Evolutionary conservation across 2,797 vertebrate species (phyloP), one percentile per base, ranked within the genome.

Genomic region (Botia almorhae): DNA sequence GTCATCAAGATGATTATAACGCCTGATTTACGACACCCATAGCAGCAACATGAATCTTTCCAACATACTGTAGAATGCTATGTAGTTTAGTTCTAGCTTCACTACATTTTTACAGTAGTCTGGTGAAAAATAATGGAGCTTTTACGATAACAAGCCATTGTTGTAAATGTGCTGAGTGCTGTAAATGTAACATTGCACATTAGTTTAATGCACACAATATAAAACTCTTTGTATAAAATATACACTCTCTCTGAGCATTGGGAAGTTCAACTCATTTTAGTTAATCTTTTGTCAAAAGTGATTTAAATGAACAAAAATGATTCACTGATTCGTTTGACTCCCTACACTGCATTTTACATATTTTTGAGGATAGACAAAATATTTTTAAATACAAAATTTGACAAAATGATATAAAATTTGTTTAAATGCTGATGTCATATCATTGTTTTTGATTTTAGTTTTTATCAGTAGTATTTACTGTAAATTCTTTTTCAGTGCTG

Each of bases 1-100:
- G 68, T 68, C 70, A 68, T 55, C 26, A 1, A 7, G 11, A 36
- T 83, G 36, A 71, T 81, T 68, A 50, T 56, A 69, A 60, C 53
- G 65, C 23, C 64, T 72, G 33, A 60, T 69, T 71, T 74, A 70
- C 16, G 17, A 60, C 58, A 65, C 67, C 51, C 58, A 58, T 17
- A 23, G 23, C 73, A 72, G 39, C 19, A 17, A 46, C 58, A 43
- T 23, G 39, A 78, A 58, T 29, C 60, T 58, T 63, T 78, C 13
- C 50, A 63, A 33, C 16, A 60, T 21, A 33, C 39, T 23, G n/a
- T 43, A 43, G 6, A 43, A 7, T 43, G 39, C 39, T 43, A 43
- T 43, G 6, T 43, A 43, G 39, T 26, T 26, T 43, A 43, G 39
- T 43, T 43, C 7, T 43, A 43, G 39, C 39, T 43, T 43, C 39